phyloP scores from a whole-genome alignment of 92 coral and sea anemone species.

The Palythoa heliodiscus region DNA sequence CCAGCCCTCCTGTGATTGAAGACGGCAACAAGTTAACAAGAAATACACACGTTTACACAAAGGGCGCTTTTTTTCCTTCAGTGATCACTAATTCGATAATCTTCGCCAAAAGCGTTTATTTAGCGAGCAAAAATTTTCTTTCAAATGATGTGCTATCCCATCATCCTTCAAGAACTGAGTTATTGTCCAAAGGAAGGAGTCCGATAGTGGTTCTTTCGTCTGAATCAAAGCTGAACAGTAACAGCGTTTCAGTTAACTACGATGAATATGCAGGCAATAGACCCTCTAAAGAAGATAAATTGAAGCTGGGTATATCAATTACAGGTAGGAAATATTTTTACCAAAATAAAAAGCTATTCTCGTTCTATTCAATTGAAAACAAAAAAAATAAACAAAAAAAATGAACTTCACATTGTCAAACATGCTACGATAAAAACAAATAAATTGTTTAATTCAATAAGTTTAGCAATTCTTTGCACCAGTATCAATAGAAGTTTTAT shows the following conservation, averaged over 20 bases:
- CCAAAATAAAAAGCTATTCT: neutral
- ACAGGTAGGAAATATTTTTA: slow-evolving; percentile 16
- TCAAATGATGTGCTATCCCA: neutral
- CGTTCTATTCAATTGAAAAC: no score
- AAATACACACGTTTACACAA: neutral
- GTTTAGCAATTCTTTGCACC: no score
- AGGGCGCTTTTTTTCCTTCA: neutral
- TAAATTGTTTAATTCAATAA: no score
- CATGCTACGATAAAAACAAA: no score
- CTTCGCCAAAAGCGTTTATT: neutral
- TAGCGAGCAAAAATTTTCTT: neutral
- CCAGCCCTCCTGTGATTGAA: neutral
- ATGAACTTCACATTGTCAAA: no score
- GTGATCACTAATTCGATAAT: neutral
- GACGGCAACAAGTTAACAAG: neutral
- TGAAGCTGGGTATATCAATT: neutral
- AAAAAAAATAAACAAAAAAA: no score
- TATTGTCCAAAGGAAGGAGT: neutral
- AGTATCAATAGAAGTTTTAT: no score
- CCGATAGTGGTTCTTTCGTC: neutral
- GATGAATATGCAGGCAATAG: neutral
- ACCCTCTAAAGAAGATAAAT: neutral
- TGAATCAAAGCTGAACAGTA: neutral
- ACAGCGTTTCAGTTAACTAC: slow-evolving; percentile 10
- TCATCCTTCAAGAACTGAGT: neutral